These are phyloP conservation scores for Halisarca cf. caerulea DNA, from an alignment of 37 sponge, comb jelly and placozoan species.

Conservation along the genomic window DNA sequence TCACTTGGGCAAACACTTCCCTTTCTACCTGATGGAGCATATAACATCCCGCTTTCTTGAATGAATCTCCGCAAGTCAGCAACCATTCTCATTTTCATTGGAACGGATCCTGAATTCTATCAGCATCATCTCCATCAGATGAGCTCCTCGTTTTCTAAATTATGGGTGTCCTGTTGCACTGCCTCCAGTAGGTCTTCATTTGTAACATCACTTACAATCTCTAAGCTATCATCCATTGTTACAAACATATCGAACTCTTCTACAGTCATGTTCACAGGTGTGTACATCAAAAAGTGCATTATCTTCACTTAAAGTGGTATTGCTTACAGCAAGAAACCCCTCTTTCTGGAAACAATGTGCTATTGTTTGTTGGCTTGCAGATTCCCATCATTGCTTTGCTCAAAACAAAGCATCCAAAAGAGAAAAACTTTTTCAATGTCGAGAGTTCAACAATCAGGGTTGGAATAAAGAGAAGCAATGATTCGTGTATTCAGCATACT, in stretches of 20 bases:
- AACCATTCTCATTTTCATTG: constrained; percentile 9
- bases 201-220: constrained; percentile 5
- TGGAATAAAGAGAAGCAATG: too few relatives aligned
- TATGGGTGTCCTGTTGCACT: background rate
- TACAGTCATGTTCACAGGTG: constrained; percentile 10
- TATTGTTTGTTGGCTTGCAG: too few relatives aligned
- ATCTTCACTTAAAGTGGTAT: background rate
- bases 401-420: background rate
- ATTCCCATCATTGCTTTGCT: too few relatives aligned
- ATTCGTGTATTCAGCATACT: too few relatives aligned
- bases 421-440: background rate
- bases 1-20: background rate
- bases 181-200: constrained; percentile 13
- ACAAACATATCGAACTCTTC: constrained; percentile 20
- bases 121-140: too few relatives aligned
- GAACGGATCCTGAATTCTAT: background rate
- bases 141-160: background rate
- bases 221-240: background rate
- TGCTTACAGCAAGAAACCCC: too few relatives aligned
- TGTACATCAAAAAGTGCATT: constrained; percentile 4
- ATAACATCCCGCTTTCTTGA: background rate
- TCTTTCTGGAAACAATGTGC: background rate
- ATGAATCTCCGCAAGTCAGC: constrained; percentile 8
- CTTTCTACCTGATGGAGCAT: constrained; percentile 13
- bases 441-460: too few relatives aligned